Evolutionary conservation across 2,797 vertebrate genomes (phyloP).

Genomic region (Helostoma temminkii): DNA sequence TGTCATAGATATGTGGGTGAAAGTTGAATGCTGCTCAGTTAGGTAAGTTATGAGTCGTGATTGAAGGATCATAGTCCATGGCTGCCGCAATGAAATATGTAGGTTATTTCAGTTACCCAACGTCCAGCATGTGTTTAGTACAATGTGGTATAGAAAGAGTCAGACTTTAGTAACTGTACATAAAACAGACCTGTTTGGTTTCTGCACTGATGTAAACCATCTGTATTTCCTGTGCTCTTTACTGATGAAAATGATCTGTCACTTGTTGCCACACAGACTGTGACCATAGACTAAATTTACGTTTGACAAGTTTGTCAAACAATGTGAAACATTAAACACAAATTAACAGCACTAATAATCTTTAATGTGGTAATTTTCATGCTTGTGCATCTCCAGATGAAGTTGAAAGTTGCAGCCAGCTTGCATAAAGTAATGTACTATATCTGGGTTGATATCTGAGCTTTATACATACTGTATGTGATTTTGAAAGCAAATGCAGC

Average conservation of each 20-base stretch:
- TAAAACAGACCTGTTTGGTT: conserved; percentile 22
- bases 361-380: not conserved
- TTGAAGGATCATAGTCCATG: conserved; percentile 72
- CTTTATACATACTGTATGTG: no score
- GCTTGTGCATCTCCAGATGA: not conserved
- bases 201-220: not conserved
- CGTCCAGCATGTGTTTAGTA: conserved; percentile 69
- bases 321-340: not conserved
- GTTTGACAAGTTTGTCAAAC: not conserved
- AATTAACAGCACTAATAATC: not conserved
- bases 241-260: not conserved
- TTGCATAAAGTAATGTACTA: not conserved
- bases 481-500: conserved; percentile 11
- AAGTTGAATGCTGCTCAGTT: conserved; percentile 72
- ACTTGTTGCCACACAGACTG: conserved; percentile 2
- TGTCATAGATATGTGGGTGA: conserved; percentile 66
- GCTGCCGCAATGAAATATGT: conserved; percentile 66
- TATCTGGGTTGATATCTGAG: not conserved
- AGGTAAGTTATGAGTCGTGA: conserved; percentile 67
- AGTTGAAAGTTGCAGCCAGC: not conserved
- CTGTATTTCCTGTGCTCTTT: not conserved
- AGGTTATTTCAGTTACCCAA: conserved; percentile 69
- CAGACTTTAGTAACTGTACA: conserved; percentile 21
- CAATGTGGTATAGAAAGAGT: conserved; percentile 50
- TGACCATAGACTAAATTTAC: not conserved